Conservation (phyloP, 2,888 invertebrate species). For the Quadriops clusia region DNA sequence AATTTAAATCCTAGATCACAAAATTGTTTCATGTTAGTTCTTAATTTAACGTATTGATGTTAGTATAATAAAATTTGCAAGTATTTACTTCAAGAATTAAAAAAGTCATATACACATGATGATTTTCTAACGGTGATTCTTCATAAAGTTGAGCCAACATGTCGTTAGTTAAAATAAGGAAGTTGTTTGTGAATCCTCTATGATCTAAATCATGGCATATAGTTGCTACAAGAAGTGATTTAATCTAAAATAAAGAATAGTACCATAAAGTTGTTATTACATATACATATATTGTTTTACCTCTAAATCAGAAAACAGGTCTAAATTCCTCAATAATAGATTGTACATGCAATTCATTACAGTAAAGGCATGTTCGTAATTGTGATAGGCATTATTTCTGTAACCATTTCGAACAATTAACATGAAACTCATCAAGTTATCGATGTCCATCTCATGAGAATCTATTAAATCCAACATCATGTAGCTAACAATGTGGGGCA, state of each 20-base stretch:
- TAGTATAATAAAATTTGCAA: too few relatives aligned
- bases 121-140: constrained; percentile 47
- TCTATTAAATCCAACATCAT: constrained; percentile 43
- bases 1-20: too few relatives aligned
- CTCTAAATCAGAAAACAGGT: constrained; percentile 40
- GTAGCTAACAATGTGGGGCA: constrained; percentile 41
- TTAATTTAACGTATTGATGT: too few relatives aligned
- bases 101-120: constrained; percentile 46
- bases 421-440: constrained; percentile 37
- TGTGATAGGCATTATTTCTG: constrained; percentile 47
- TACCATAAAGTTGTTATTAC: constrained; percentile 1
- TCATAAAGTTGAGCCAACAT: constrained; percentile 44
- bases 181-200: constrained; percentile 50
- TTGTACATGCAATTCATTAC: constrained; percentile 50
- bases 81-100: constrained; percentile 44
- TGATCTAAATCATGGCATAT: constrained; percentile 54
- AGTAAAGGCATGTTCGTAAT: constrained; percentile 51
- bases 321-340: constrained; percentile 39
- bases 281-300: background rate
- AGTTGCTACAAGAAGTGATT: constrained; percentile 44
- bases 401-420: constrained; percentile 40
- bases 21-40: too few relatives aligned
- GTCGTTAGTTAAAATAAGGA: constrained; percentile 42
- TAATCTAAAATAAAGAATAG: constrained; percentile 34
- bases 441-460: constrained; percentile 34